Percentiles rank a stretch among this genome's conserved stretches.
Conservation (phyloP, 23 tunicate genomes). For the Phallusia fumigata region DNA sequence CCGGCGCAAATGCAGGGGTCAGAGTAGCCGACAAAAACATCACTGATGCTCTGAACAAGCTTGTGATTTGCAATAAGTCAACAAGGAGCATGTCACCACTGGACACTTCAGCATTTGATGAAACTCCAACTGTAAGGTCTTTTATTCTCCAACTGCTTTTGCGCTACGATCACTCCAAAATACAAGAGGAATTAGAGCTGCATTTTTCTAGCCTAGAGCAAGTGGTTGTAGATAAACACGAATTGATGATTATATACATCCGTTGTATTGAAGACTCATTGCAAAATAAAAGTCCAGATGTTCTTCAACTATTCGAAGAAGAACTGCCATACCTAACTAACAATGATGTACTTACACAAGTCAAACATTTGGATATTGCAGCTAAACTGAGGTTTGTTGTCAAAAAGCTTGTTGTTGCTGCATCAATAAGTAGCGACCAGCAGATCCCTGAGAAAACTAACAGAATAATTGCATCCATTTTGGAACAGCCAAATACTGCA, state of each 20-base stretch:
- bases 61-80: slow-evolving; percentile 26
- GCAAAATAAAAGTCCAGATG: not conserved
- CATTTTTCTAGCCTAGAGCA: slow-evolving; percentile 28
- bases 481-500: no score
- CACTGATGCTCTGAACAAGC: slow-evolving; percentile 20
- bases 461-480: no score
- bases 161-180: slow-evolving; percentile 11
- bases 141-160: slow-evolving; percentile 46
- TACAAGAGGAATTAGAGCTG: slow-evolving; percentile 7
- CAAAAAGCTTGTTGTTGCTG: not conserved
- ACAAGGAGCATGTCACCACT: slow-evolving; percentile 30
- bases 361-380: slow-evolving; percentile 22
- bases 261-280: slow-evolving; percentile 39
- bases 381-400: slow-evolving; percentile 18
- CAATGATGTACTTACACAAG: not conserved
- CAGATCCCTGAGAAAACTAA: no score
- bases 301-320: not conserved
- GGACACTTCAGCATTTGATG: slow-evolving; percentile 30
- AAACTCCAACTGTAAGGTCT: slow-evolving; percentile 47
- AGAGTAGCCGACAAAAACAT: not conserved
- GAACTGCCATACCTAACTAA: not conserved
- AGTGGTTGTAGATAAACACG: slow-evolving; percentile 19
- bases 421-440: no score
- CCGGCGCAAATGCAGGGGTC: not conserved
- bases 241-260: slow-evolving; percentile 37